phyloP scores from a whole-genome alignment of 2,113 vertebrate species.

The Cheirogaleus medius region DNA sequence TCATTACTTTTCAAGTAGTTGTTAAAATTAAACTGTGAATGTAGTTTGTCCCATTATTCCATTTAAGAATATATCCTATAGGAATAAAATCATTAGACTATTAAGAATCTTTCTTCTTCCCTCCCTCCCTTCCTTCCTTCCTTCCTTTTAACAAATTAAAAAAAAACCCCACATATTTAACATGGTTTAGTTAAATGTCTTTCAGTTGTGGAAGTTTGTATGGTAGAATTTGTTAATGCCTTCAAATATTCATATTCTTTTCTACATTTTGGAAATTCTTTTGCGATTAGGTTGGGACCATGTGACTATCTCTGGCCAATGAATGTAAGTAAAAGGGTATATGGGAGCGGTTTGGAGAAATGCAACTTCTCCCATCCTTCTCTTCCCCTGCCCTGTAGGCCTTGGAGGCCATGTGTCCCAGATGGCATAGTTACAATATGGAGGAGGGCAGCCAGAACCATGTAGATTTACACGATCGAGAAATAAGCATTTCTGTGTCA shows the following conservation, averaged over 20 bases:
- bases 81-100: background rate
- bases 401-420: background rate
- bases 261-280: background rate
- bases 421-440: background rate
- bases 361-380: background rate
- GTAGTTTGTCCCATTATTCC: background rate
- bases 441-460: background rate
- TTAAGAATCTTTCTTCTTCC: background rate
- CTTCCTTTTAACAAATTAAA: background rate
- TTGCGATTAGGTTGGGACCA: background rate
- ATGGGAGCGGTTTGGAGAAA: background rate
- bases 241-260: background rate
- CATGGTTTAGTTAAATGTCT: background rate
- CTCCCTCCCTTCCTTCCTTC: too few relatives aligned
- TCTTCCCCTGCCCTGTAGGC: background rate
- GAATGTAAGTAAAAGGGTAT: background rate
- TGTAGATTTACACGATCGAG: background rate
- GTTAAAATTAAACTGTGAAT: background rate
- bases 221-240: background rate
- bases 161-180: background rate
- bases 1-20: background rate
- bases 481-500: background rate
- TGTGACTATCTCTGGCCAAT: background rate
- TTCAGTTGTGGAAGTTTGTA: background rate
- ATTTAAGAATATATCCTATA: background rate